These are phyloP conservation scores for Platerodrilus igneus DNA, from an alignment of 2,888 invertebrate species.

Conservation along the genomic window DNA sequence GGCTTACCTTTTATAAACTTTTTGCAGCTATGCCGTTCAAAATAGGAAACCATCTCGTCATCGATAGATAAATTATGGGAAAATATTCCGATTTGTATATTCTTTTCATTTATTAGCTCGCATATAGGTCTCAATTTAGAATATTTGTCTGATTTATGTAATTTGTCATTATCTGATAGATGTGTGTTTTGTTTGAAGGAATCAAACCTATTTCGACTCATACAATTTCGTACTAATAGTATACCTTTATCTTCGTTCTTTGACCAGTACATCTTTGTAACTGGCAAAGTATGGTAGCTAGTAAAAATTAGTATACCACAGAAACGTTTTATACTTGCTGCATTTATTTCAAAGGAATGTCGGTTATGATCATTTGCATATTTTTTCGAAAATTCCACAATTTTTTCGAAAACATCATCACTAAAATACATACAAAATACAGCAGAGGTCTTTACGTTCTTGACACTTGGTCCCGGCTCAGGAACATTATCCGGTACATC, in stretches of 20 bases:
- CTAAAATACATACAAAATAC: slow-evolving; percentile 3
- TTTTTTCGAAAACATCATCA: not conserved
- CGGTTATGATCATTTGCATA: slow-evolving; percentile 1
- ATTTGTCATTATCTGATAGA: slow-evolving; percentile 23
- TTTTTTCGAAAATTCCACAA: slow-evolving; percentile 1
- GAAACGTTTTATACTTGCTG: not conserved
- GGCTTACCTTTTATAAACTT: slow-evolving; percentile 35
- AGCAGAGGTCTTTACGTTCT: too few relatives aligned
- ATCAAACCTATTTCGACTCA: slow-evolving; percentile 26
- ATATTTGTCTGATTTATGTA: slow-evolving; percentile 32
- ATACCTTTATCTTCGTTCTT: slow-evolving; percentile 17
- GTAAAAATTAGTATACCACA: slow-evolving; percentile 4
- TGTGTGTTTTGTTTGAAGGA: slow-evolving; percentile 31
- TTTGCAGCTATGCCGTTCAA: slow-evolving; percentile 33
- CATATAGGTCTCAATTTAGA: slow-evolving; percentile 30
- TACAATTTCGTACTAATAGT: slow-evolving; percentile 19
- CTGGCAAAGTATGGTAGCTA: slow-evolving; percentile 9
- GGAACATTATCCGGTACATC: too few relatives aligned
- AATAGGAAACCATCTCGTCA: slow-evolving; percentile 30
- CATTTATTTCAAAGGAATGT: not conserved
- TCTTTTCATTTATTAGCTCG: slow-evolving; percentile 28
- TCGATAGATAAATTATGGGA: slow-evolving; percentile 31
- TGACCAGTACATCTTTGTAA: slow-evolving; percentile 13
- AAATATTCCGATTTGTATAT: slow-evolving; percentile 30
- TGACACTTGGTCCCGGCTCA: too few relatives aligned